phyloP scores from a whole-genome alignment of 1,140 invertebrate genomes.

The Saccostrea glomerata region DNA sequence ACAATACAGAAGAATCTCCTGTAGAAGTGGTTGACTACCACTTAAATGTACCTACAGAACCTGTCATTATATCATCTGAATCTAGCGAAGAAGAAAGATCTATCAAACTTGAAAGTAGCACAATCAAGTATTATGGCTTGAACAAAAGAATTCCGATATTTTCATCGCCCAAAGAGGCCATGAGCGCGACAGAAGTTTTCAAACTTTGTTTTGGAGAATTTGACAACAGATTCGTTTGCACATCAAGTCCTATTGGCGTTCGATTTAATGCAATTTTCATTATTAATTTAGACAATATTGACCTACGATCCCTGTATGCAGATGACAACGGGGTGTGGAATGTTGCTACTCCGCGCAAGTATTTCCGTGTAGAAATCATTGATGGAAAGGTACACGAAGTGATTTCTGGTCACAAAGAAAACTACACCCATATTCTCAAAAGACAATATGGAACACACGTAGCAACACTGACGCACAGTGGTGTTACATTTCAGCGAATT shows the following conservation, averaged over 20 bases:
- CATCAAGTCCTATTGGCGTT: too few relatives aligned
- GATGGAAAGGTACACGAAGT: background rate
- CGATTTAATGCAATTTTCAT: too few relatives aligned
- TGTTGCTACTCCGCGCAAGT: background rate
- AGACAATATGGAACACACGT: background rate
- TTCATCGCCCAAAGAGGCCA: background rate
- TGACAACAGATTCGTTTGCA: background rate
- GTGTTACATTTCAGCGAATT: conserved; percentile 5
- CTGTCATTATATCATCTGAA: background rate
- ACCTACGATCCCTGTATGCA: background rate
- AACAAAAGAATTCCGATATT: background rate
- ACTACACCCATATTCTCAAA: conserved; percentile 25
- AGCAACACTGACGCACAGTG: background rate
- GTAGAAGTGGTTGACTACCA: background rate
- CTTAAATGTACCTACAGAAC: background rate
- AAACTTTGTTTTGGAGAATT: too few relatives aligned
- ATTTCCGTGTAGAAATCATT: background rate
- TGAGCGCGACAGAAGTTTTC: too few relatives aligned
- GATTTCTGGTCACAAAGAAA: background rate
- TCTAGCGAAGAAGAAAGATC: background rate
- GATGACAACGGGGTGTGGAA: conserved; percentile 14
- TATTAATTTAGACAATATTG: background rate
- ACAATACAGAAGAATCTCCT: conserved; percentile 5
- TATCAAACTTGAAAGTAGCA: background rate
- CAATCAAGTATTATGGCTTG: background rate